Evolutionary conservation across 2,888 invertebrate species (phyloP), one percentile per base, ranked within the genome.

Genomic region (Tetramorium bicarinatum): DNA sequence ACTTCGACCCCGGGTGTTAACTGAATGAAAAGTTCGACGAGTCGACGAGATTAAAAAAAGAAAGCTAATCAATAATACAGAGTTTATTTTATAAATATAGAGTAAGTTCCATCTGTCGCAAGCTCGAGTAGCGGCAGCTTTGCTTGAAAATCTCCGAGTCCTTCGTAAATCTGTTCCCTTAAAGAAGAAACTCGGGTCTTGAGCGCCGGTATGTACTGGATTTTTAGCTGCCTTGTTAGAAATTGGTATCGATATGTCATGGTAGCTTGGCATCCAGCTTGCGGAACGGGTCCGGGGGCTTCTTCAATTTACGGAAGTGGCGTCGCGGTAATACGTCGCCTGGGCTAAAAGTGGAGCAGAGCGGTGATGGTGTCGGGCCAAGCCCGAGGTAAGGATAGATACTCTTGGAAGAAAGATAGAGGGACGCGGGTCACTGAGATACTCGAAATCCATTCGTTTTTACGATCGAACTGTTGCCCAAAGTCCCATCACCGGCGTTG

Each of bases 221-320:
- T 71, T 49, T 47, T 79, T 59, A 79, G 71, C 47, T 67, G 77
- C 34, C 44, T 71, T 71, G 71, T 69, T 77, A 77, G 67, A 77
- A 67, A 77, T 77, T 77, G 77, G 77, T 77, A 67, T 61, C 59
- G 47, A 79, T 71, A 38, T 71, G 79, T 79, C 71, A 61, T 34
- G 54, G 67, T 66, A 77, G 67, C 66, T 69, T 79, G 79, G 71
- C 56, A 47, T 59, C 67, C 56, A 21, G 67, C 56, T 67, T 8
- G 67, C 59, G 52, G n/a, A 77, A 54, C 29, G 62, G 52, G 38
- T 76, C 76, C 41, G 29, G 74, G 52, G 81, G 59, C 47, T 54
- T 74, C 79, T 81, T 81, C 81, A 84, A 84, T 84, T 84, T 84
- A 66, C 72, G 72, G 59, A 72, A 84, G 72, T 84, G 54, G 66